phyloP scores from a whole-genome alignment of 2,888 invertebrate genomes.

The Muscina levida region DNA sequence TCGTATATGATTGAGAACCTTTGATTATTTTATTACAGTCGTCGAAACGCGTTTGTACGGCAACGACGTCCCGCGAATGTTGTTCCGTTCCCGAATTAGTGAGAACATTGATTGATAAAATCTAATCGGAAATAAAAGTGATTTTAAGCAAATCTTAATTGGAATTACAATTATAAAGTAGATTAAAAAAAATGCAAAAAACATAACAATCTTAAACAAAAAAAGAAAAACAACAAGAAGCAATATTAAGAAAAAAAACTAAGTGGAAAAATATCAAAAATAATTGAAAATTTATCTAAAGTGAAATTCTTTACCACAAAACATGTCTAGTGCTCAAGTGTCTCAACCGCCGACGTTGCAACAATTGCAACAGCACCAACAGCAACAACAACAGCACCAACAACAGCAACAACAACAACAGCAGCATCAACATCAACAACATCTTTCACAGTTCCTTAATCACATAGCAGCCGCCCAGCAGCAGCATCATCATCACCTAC shows the following conservation, averaged over 20 bases:
- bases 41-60: constrained; percentile 73
- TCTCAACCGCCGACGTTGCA: constrained; percentile 75
- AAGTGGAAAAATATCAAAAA: constrained; percentile 26
- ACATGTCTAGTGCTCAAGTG: constrained; percentile 79
- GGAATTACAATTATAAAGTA: too few relatives aligned
- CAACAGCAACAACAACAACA: constrained; percentile 68
- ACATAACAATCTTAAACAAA: background rate
- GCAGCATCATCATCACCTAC: constrained; percentile 68
- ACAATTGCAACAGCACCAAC: constrained; percentile 66
- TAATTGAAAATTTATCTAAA: constrained; percentile 28
- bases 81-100: constrained; percentile 5
- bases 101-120: constrained; percentile 25
- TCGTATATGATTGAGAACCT: constrained; percentile 72
- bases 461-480: constrained; percentile 75
- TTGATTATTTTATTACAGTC: constrained; percentile 73
- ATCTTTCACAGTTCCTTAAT: constrained; percentile 77
- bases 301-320: constrained; percentile 58
- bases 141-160: constrained; percentile 25
- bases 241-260: constrained; percentile 12
- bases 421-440: constrained; percentile 72
- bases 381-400: constrained; percentile 63
- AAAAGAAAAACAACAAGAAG: constrained; percentile 16
- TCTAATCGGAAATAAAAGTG: constrained; percentile 6
- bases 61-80: constrained; percentile 48
- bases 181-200: constrained; percentile 24